phyloP scores from a whole-genome alignment of 1,140 invertebrate species.

The Macrotrachela quadricornifera region DNA sequence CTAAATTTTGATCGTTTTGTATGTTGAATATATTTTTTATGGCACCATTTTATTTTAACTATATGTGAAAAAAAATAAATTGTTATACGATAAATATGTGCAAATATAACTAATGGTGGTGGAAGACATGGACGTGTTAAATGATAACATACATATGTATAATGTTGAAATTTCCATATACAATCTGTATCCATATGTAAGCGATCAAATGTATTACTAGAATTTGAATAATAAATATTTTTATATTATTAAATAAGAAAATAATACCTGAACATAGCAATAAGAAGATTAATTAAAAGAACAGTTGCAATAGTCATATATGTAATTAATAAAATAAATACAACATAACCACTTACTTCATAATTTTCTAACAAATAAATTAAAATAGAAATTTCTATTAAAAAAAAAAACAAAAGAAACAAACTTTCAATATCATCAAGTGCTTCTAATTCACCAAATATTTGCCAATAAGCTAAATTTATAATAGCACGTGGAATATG shows the following conservation, averaged over 20 bases:
- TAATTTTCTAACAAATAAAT: too few species aligned
- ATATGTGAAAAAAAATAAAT: too few species aligned
- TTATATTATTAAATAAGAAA: neutral
- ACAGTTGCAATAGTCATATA: constrained; percentile 24
- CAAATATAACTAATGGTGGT: constrained; percentile 72
- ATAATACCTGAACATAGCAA: constrained; percentile 27
- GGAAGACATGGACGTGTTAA: constrained; percentile 84
- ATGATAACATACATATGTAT: constrained; percentile 93
- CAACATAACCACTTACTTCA: too few species aligned
- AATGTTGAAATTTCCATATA: constrained; percentile 96
- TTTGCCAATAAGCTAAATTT: constrained; percentile 24
- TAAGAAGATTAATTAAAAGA: constrained; percentile 24
- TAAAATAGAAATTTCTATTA: too few species aligned
- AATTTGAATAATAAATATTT: neutral
- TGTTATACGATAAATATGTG: constrained; percentile 46
- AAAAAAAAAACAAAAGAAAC: too few species aligned
- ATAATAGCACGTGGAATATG: constrained; percentile 17
- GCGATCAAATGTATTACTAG: constrained; percentile 69
- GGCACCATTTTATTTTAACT: too few species aligned
- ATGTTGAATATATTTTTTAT: too few species aligned
- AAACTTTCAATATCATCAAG: constrained; percentile 17
- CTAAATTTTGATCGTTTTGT: too few species aligned
- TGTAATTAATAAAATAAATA: too few species aligned
- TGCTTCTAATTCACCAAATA: constrained; percentile 24
- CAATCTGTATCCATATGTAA: constrained; percentile 81